Evolutionary conservation across 1,140 invertebrate species (phyloP), one percentile per base, ranked within the genome.

Genomic region (Chrysopa pallens): DNA sequence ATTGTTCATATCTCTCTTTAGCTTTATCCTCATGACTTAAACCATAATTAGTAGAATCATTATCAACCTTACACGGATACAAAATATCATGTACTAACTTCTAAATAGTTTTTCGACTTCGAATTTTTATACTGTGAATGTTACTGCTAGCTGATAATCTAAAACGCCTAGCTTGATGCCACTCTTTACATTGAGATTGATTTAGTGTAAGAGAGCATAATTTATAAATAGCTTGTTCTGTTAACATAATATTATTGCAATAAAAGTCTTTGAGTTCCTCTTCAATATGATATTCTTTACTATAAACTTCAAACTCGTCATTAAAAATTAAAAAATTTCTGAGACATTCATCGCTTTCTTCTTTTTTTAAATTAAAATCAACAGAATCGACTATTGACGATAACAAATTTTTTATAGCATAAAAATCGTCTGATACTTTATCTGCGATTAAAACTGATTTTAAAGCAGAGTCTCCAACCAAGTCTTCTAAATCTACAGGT

Each of bases 191-290:
- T 41, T 44, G 39, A 2, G 48, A 43, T 46, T 53, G 48, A 11
- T 49, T 37, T 36, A 52, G 39, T 48, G 57, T 56, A n/a, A n/a
- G n/a, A n/a, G n/a, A n/a, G 47, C 49, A 50, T 48, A 55, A 46
- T 53, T 52, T 46, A 52, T 56, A 42, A 46, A 54, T 58, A 46
- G 52, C 48, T 50, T 50, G 46, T 44, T 44, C 42, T 8, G 35
- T 43, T 39, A 55, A 39, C 14, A 50, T 39, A 49, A 56, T 52
- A 37, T 52, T 42, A 42, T 46, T 49, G n/a, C 17, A 36, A 49
- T 50, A 50, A 50, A 48, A 52, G 39, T 52, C 45, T 41, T 51
- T 42, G 17, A 46, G 31, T 38, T 38, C 40, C 41, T 50, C 47
- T 47, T 51, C 39, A 38, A 43, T 42, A 31, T 28, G 41, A 37